Conservation (phyloP, 2,888 invertebrate species). For the Pandemis corylana region DNA sequence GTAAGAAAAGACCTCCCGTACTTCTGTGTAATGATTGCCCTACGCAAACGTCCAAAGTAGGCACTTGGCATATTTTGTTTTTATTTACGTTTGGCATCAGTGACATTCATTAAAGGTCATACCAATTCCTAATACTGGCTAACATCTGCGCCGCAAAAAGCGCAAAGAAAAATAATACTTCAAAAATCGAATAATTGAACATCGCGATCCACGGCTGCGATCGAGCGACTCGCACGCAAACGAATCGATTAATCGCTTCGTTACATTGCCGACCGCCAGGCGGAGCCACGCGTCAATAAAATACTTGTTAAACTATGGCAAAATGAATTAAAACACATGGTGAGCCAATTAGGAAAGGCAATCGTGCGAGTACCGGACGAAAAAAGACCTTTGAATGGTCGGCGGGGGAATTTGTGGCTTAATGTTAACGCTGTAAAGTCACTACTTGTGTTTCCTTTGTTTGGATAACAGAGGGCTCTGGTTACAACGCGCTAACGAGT, state of each 20-base stretch:
- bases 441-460: conserved; percentile 53
- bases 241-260: conserved; percentile 83
- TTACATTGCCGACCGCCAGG: conserved; percentile 75
- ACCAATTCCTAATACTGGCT: conserved; percentile 43
- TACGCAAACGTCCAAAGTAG: conserved; percentile 1
- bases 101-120: conserved; percentile 36
- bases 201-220: conserved; percentile 62
- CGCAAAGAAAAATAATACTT: conserved; percentile 61
- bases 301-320: conserved; percentile 85
- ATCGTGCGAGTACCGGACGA: conserved; percentile 80
- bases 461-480: conserved; percentile 75
- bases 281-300: conserved; percentile 84
- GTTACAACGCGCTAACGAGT: conserved; percentile 81
- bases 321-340: conserved; percentile 85
- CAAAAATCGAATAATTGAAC: conserved; percentile 66
- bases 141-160: conserved; percentile 53
- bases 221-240: conserved; percentile 76
- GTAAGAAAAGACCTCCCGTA: conserved; percentile 50
- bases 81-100: conserved; percentile 10
- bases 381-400: conserved; percentile 69
- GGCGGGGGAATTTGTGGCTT: conserved; percentile 58
- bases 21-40: conserved; percentile 21
- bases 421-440: conserved; percentile 56
- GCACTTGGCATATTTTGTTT: background rate
- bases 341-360: conserved; percentile 83